Evolutionary conservation across 2,888 invertebrate species (phyloP).

Genomic region (Lacanobia oleracea): DNA sequence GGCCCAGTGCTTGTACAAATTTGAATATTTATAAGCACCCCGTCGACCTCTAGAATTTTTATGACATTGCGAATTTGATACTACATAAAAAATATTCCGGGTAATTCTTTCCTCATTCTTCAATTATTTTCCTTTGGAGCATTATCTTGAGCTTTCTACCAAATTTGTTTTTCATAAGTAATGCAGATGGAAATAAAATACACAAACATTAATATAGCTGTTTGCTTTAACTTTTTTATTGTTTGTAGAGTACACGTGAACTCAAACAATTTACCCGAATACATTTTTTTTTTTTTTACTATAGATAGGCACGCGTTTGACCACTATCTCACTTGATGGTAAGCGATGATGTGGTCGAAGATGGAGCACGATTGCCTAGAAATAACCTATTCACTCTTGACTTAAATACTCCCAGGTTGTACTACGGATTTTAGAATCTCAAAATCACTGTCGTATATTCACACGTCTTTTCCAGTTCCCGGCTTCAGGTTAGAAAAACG

Average conservation of each 20-base stretch:
- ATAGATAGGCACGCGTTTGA: too few relatives aligned
- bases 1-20: slow-evolving; percentile 76
- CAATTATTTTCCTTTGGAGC: slow-evolving; percentile 67
- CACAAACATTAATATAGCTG: slow-evolving; percentile 27
- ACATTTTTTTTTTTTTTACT: too few relatives aligned
- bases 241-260: slow-evolving; percentile 22
- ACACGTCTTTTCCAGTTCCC: too few relatives aligned
- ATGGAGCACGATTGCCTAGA: too few relatives aligned
- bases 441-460: too few relatives aligned
- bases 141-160: slow-evolving; percentile 58
- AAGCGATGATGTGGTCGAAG: too few relatives aligned
- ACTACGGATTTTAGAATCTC: too few relatives aligned
- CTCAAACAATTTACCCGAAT: background rate
- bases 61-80: slow-evolving; percentile 76
- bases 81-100: slow-evolving; percentile 58
- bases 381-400: too few relatives aligned
- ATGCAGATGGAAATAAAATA: slow-evolving; percentile 47
- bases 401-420: too few relatives aligned
- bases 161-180: slow-evolving; percentile 66
- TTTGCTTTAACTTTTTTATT: slow-evolving; percentile 16
- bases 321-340: too few relatives aligned
- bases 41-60: slow-evolving; percentile 72
- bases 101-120: slow-evolving; percentile 64
- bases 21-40: slow-evolving; percentile 79
- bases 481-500: too few relatives aligned